A percentile compares a stretch with the other conserved stretches of the same genome.
Evolutionary conservation across 2,888 invertebrate species (phyloP).

Genomic region (Andrena haemorrhoa): DNA sequence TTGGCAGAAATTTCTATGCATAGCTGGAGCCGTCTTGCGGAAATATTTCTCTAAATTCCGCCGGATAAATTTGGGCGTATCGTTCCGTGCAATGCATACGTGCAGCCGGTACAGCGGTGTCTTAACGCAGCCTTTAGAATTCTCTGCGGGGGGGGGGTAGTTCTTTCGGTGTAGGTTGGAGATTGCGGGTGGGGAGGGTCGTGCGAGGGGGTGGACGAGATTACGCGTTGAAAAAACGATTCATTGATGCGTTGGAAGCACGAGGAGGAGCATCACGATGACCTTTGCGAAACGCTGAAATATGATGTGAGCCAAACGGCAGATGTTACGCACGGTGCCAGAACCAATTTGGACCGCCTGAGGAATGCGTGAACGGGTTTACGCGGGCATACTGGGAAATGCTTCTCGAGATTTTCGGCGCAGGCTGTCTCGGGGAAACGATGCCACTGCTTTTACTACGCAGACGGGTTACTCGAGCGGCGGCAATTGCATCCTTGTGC

Average conservation of each 20-base stretch:
- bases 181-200: neutral
- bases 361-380: slow-evolving; percentile 59
- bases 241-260: slow-evolving; percentile 33
- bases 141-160: neutral
- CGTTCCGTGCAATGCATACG: neutral
- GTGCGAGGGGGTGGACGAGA: neutral
- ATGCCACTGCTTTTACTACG: slow-evolving; percentile 24
- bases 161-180: neutral
- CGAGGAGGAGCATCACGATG: slow-evolving; percentile 50
- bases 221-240: slow-evolving; percentile 22
- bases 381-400: slow-evolving; percentile 44
- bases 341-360: slow-evolving; percentile 69
- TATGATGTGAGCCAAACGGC: slow-evolving; percentile 73
- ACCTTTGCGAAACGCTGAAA: slow-evolving; percentile 72
- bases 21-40: neutral
- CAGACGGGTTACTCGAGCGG: slow-evolving; percentile 31
- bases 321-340: slow-evolving; percentile 67
- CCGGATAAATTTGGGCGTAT: neutral
- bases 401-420: slow-evolving; percentile 22
- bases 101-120: neutral
- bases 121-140: neutral
- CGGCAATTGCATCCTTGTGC: neutral
- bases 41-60: neutral
- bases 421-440: slow-evolving; percentile 10
- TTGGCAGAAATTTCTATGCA: neutral